A percentile compares a stretch with the other conserved stretches of the same genome.
These are phyloP conservation scores for Epizoanthus fatuus DNA, from an alignment of 92 coral and sea anemone genomes.

Conservation along the genomic window DNA sequence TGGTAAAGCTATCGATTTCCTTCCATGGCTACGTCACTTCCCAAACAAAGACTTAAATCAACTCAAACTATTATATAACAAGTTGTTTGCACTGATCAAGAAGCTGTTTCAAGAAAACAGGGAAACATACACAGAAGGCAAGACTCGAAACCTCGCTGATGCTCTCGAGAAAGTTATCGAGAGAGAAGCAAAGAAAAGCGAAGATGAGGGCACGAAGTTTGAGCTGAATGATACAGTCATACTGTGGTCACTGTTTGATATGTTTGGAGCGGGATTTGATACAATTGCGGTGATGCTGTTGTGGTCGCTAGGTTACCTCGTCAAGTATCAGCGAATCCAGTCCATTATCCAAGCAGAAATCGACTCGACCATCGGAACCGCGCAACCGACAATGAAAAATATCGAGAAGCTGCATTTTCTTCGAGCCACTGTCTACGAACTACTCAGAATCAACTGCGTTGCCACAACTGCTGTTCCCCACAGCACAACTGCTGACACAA, in stretches of 20 bases:
- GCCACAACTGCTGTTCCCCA: constrained; percentile 58
- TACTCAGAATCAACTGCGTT: constrained; percentile 57
- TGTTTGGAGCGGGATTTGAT: constrained; percentile 68
- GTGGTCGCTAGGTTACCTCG: constrained; percentile 59
- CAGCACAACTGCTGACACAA: constrained; percentile 53
- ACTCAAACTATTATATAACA: constrained; percentile 2
- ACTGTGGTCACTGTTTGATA: constrained; percentile 38
- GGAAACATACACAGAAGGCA: constrained; percentile 6
- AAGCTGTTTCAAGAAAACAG: constrained; percentile 27
- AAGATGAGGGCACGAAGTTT: constrained; percentile 4
- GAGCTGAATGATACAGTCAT: background rate
- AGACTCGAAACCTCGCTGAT: constrained; percentile 29
- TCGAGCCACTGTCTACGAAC: constrained; percentile 61
- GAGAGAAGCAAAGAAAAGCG: constrained; percentile 12
- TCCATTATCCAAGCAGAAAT: constrained; percentile 58
- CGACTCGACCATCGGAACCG: constrained; percentile 57
- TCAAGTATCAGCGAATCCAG: constrained; percentile 57
- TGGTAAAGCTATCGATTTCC: constrained; percentile 55
- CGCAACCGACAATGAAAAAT: constrained; percentile 47
- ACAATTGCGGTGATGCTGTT: constrained; percentile 58
- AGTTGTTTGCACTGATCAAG: background rate
- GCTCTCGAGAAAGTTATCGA: constrained; percentile 14
- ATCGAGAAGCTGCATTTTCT: constrained; percentile 49
- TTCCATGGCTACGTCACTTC: constrained; percentile 64
- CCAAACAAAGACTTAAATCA: constrained; percentile 26